These are phyloP conservation scores for Clarias fuscus DNA, from an alignment of 2,797 vertebrate species.

Conservation along the genomic window DNA sequence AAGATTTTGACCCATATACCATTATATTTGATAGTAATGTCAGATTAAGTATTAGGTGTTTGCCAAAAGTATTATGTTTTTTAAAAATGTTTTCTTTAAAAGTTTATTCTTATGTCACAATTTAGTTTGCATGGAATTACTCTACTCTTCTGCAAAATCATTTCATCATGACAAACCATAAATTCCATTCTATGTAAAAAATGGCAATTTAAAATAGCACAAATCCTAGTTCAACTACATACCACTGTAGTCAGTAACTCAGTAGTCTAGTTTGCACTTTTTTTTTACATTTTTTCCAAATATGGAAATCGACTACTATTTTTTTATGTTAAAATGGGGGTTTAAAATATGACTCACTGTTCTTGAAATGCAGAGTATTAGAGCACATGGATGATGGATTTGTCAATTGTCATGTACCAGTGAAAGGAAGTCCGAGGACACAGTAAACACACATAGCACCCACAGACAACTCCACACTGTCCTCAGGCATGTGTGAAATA, in stretches of 20 bases:
- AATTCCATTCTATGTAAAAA: neutral
- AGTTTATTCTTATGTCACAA: no score
- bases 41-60: no score
- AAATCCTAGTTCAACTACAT: neutral
- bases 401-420: conserved; percentile 23
- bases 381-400: conserved; percentile 6
- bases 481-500: conserved; percentile 70
- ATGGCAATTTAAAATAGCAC: conserved; percentile 4
- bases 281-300: neutral
- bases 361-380: conserved; percentile 28
- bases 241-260: neutral
- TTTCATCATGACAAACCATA: neutral
- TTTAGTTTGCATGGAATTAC: no score
- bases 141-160: neutral
- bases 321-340: neutral
- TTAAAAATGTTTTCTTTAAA: no score
- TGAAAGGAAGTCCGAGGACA: conserved; percentile 51
- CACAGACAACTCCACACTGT: conserved; percentile 45
- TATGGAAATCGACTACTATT: neutral
- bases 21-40: no score
- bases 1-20: no score
- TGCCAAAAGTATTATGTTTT: no score
- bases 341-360: conserved; percentile 29
- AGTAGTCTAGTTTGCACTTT: neutral
- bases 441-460: conserved; percentile 47